Percentiles rank a stretch among this genome's conserved stretches.
Conservation (phyloP, 2,797 vertebrate species). For the Eupleurogrammus muticus region DNA sequence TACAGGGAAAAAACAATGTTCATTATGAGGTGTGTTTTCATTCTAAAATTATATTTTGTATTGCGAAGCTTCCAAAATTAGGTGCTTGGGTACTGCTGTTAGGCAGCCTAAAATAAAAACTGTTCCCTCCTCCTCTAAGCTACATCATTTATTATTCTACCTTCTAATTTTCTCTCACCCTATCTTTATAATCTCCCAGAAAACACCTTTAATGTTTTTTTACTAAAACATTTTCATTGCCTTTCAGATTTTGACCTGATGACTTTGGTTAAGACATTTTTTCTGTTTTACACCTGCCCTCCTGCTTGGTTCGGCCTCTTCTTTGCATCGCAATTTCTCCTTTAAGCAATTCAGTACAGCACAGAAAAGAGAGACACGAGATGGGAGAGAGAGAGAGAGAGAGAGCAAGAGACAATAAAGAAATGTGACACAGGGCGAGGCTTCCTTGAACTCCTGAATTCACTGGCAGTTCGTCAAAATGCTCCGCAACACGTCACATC, state of each 20-base stretch:
- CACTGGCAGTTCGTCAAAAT: conserved; percentile 27
- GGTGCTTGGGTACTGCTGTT: too few species aligned
- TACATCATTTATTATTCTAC: conserved; percentile 50
- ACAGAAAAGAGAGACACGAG: not conserved
- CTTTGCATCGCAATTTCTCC: conserved; percentile 2
- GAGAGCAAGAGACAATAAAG: conserved; percentile 20
- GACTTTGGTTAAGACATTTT: not conserved
- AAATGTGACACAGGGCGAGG: conserved; percentile 16
- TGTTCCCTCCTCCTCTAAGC: not conserved
- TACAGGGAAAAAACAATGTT: not conserved
- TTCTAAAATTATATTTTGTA: too few species aligned
- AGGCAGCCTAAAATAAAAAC: conserved; percentile 15
- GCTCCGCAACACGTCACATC: conserved; percentile 35
- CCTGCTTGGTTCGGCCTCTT: conserved; percentile 2
- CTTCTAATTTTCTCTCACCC: conserved; percentile 31
- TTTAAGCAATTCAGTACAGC: conserved; percentile 9
- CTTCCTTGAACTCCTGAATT: conserved; percentile 33
- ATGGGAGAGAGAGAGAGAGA: not conserved
- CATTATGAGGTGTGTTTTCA: not conserved
- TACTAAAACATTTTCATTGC: conserved; percentile 7
- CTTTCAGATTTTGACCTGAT: conserved; percentile 4
- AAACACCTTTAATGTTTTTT: not conserved
- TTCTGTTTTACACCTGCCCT: not conserved
- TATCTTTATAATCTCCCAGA: conserved; percentile 8
- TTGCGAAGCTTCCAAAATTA: not conserved